Evolutionary conservation across 2,797 vertebrate species (phyloP).

Genomic region (Chelonia mydas): DNA sequence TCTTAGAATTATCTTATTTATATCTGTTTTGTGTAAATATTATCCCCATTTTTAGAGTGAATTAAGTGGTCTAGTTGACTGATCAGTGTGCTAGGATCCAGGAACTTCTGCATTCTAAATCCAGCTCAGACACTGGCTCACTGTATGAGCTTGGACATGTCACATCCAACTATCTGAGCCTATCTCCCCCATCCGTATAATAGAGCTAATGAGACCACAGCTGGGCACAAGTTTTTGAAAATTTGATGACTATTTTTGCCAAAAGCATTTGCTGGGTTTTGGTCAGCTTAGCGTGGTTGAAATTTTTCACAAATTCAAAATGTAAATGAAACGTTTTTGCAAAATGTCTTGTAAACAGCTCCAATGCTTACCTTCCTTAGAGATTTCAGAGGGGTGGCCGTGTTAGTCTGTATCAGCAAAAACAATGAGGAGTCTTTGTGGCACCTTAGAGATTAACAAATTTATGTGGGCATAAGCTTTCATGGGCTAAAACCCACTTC

Average conservation of each 20-base stretch:
- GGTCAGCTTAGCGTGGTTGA: neutral
- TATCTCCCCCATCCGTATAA: neutral
- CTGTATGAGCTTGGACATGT: neutral
- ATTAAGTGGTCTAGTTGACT: neutral
- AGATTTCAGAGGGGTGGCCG: too few species aligned
- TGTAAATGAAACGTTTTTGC: neutral
- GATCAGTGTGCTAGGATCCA: neutral
- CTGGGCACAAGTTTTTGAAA: neutral
- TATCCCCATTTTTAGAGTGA: neutral
- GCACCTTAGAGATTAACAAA: too few species aligned
- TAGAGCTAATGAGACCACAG: neutral
- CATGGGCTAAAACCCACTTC: too few species aligned
- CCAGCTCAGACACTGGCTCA: neutral
- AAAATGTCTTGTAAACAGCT: rapidly evolving
- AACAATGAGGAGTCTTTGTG: too few species aligned
- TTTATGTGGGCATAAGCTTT: too few species aligned
- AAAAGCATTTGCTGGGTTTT: neutral
- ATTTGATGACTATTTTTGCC: neutral
- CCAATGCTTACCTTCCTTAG: neutral
- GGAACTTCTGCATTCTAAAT: neutral
- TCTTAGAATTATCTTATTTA: neutral
- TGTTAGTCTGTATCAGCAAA: too few species aligned
- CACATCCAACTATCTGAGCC: neutral
- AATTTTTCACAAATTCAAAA: neutral
- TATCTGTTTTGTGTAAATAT: neutral